Evolutionary conservation across 53 echinoderm and acorn worm species (phyloP), one percentile per base, ranked within the genome.

Genomic region (Holothuria leucospilota): DNA sequence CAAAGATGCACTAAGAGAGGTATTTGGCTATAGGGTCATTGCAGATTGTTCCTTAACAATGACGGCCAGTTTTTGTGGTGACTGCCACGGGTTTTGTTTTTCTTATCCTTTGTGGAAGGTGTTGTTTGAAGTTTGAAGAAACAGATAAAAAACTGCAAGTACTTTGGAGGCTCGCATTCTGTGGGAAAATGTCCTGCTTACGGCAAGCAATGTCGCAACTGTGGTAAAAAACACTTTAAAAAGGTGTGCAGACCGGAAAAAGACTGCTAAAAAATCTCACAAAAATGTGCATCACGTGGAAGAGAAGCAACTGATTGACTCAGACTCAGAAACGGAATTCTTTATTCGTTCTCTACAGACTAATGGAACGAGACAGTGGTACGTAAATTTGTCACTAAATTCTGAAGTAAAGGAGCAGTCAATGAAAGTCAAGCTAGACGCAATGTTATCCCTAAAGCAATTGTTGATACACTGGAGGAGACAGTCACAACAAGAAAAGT

Each of bases 341-440:
- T 9, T 26, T 13, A 23, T 26, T 41, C 13, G 13, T 20, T 39
- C 34, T 20, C 39, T 84, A 2, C 41, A 84, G 12, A 39, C 30
- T 8, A 38, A 21, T 25, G 7, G n/a, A 7, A 63, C 39, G 20
- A 85, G 5, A 20, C 18, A 84, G 14, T 8, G 42, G 13, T 10
- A 53, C 13, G 26, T 69, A 26, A 67, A 77, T 25, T 89, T 64
- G 90, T 63, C 39, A 26, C 66, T 89, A 29, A 84, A 77, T 12
- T 40, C 77, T 8, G 63, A 62, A 20, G 25, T 85, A 3, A 20
- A 66, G 2, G 60, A 58, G 14, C 23, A 46, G 9, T 61, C 29
- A 14, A 34, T 63, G 25, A 70, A 87, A 27, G 74, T 87, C 41
- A 92, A 89, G 68, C 2, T 86, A 39, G 92, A 92, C 38, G 92